Evolutionary conservation across 2,888 invertebrate genomes (phyloP).

Genomic region (Dynastes hyllus): DNA sequence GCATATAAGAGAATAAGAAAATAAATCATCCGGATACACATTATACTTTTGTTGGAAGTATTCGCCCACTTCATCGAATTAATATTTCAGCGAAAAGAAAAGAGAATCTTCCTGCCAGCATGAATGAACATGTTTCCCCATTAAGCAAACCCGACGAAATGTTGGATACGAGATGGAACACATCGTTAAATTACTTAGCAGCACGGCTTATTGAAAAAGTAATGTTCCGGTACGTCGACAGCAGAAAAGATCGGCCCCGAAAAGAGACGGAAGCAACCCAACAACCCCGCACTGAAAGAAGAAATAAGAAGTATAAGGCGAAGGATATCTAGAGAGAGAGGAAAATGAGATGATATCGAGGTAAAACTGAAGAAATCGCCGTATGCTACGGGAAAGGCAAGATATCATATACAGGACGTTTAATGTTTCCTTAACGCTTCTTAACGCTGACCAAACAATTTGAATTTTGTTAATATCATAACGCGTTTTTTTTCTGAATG

Average conservation of each 20-base stretch:
- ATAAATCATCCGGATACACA: constrained; percentile 41
- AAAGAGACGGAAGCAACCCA: constrained; percentile 1
- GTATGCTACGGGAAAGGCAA: not conserved
- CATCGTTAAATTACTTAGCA: constrained; percentile 46
- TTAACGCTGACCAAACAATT: too few species aligned
- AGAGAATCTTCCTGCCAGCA: constrained; percentile 28
- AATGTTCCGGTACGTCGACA: constrained; percentile 41
- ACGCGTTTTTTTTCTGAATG: too few species aligned
- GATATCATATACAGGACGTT: not conserved
- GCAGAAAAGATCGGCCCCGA: constrained; percentile 16
- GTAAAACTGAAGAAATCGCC: constrained; percentile 13
- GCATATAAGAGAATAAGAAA: constrained; percentile 23
- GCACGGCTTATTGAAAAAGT: constrained; percentile 46
- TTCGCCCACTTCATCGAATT: constrained; percentile 42
- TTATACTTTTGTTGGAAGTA: constrained; percentile 22
- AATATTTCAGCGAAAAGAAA: constrained; percentile 40
- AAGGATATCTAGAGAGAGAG: not conserved
- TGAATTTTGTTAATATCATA: too few species aligned
- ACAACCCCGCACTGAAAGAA: not conserved
- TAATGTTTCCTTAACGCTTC: not conserved
- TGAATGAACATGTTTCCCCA: constrained; percentile 42
- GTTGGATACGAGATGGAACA: constrained; percentile 43
- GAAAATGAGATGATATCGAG: constrained; percentile 11
- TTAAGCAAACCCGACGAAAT: constrained; percentile 41
- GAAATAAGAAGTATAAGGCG: not conserved